Evolutionary conservation across 2,113 vertebrate genomes (phyloP), one percentile per base, ranked within the genome.

Genomic region (Ifrita kowaldi): DNA sequence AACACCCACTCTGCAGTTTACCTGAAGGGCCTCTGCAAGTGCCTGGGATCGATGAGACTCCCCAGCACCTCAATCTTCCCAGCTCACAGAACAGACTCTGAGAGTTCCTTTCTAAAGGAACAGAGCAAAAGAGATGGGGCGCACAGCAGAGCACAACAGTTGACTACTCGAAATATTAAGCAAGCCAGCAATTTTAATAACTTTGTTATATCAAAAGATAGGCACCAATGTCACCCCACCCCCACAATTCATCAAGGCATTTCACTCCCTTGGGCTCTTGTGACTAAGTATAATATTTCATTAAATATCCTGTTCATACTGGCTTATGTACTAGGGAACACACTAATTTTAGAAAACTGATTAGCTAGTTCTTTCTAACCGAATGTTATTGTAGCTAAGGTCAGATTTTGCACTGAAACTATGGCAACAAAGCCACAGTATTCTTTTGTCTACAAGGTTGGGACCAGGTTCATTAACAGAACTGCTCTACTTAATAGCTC

Each of bases 301-400:
- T 97, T 97, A 98, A 96, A 96, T 97, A 97, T 96, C 97, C 97
- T 96, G 95, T 84, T 97, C 97, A 87, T 97, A 90, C 97, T 94
- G 95, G 97, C 93, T 97, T 97, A 97, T 97, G 98, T 96, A 97
- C 96, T 79, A 95, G 95, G 92, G 97, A 96, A 97, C 95, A 95
- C 97, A 97, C 98, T 98, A 98, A 98, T 98, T 98, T 98, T 98
- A 98, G 98, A 97, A 98, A 98, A 97, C 97, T 96, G 97, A 98
- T 98, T 98, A 98, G 97, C 98, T 97, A 85, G 96, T 97, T 98
- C 97, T 98, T 97, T 97, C 91, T 98, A 97, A 97, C 97, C 11
- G 88, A 97, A 92, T 97, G 96, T 98, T 98, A 97, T 97, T 98
- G 96, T 97, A 97, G 93, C 97, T 96, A 98, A 98, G 98, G 98